Percentiles rank a stretch among this genome's conserved stretches.
Conservation (phyloP, 2,888 invertebrate species). For the Rhingia campestris region DNA sequence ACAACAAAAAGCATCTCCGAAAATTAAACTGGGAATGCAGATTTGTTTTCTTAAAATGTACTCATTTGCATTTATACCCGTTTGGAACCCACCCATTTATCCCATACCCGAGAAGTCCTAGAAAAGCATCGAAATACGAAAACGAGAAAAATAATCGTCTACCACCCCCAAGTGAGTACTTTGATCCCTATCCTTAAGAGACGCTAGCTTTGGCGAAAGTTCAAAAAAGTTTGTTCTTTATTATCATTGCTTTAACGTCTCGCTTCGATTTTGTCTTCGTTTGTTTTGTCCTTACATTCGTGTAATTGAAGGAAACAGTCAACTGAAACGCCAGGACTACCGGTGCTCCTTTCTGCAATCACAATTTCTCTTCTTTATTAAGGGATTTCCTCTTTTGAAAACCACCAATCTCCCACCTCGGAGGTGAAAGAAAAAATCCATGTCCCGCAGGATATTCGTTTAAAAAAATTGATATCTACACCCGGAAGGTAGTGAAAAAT, state of each 20-base stretch:
- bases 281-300: constrained; percentile 38
- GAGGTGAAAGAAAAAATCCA: constrained; percentile 25
- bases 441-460: constrained; percentile 50
- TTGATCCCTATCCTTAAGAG: constrained; percentile 19
- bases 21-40: constrained; percentile 14
- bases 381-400: constrained; percentile 19
- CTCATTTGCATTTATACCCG: constrained; percentile 36
- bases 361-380: constrained; percentile 16
- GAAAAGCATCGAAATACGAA: not conserved
- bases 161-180: constrained; percentile 20
- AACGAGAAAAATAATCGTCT: not conserved
- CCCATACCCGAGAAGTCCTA: not conserved
- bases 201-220: constrained; percentile 10
- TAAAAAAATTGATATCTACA: constrained; percentile 31
- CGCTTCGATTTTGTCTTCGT: constrained; percentile 5
- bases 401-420: not conserved
- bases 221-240: constrained; percentile 27
- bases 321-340: constrained; percentile 1
- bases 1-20: constrained; percentile 7
- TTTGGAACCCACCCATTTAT: not conserved
- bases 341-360: constrained; percentile 1
- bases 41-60: constrained; percentile 12
- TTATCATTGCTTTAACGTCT: not conserved
- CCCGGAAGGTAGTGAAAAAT: constrained; percentile 44
- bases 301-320: constrained; percentile 36